These are phyloP conservation scores for Palythoa grandis DNA, from an alignment of 92 coral and sea anemone species.

Conservation along the genomic window DNA sequence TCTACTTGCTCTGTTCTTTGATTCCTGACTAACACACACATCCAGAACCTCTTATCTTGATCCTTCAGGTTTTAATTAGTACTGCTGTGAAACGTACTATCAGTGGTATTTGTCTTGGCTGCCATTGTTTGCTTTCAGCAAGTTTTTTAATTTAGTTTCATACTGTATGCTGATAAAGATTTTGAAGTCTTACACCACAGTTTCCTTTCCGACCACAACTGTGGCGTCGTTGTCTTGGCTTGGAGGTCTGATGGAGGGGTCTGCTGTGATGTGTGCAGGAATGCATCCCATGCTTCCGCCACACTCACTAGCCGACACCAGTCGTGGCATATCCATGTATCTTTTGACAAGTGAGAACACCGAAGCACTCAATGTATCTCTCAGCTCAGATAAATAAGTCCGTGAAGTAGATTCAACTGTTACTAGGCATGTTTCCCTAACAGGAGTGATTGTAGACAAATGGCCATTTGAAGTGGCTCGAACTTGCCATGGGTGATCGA, in stretches of 20 bases:
- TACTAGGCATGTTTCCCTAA: conserved; percentile 78
- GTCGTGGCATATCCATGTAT: conserved; percentile 78
- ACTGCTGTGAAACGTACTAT: too few relatives aligned
- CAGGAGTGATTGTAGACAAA: conserved; percentile 44
- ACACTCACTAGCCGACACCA: conserved; percentile 81
- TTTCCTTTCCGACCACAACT: conserved; percentile 58
- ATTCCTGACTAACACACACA: too few relatives aligned
- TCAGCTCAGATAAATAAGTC: conserved; percentile 71
- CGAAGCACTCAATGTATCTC: conserved; percentile 76
- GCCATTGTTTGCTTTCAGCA: neutral
- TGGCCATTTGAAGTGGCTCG: conserved; percentile 67
- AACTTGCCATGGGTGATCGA: conserved; percentile 45
- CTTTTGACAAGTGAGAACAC: conserved; percentile 79
- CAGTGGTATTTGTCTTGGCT: too few relatives aligned
- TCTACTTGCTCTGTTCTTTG: too few relatives aligned
- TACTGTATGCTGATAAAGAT: neutral
- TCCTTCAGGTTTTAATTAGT: too few relatives aligned
- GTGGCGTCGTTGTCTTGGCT: conserved; percentile 6
- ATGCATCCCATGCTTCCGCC: conserved; percentile 90
- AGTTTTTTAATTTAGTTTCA: neutral
- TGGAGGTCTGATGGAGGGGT: conserved; percentile 54
- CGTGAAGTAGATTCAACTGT: conserved; percentile 62
- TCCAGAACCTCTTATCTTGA: too few relatives aligned
- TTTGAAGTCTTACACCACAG: conserved; percentile 47
- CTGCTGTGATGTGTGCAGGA: conserved; percentile 71